Evolutionary conservation across 1,140 invertebrate genomes (phyloP), one percentile per base, ranked within the genome.

Genomic region (Zophobas atratus): DNA sequence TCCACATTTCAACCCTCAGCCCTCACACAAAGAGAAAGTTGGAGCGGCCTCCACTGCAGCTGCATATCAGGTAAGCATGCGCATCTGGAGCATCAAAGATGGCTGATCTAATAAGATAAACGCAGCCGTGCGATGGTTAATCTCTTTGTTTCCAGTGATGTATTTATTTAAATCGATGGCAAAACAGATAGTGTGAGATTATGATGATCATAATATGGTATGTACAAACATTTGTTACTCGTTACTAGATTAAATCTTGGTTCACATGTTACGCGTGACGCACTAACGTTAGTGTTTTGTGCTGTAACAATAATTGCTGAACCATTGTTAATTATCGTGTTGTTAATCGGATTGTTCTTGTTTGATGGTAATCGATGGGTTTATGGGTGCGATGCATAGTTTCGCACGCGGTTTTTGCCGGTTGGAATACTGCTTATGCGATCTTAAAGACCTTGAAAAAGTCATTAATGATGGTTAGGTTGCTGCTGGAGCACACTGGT

Each of bases 61-160:
- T 75, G 72, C 53, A 57, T 41, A 20, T 57, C 39, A 20, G 51
- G 39, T 53, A 55, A 56, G 53, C 53, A 57, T 57, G 72, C 72
- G 72, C 72, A 75, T 43, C 53, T 60, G n/a, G 1, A 41, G 72
- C 55, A 43, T 75, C 72, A 75, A 75, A 75, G 32, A 75, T 75
- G 72, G 72, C 72, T 56, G 72, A 75, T 56, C 55, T 75, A 67
- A 67, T 67, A 43, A 67, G 60, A 67, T 67, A 67, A 67, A 38
- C 60, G 60, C 20, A 67, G 38, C 60, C 2, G 60, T 67, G 39
- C 39, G 35, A 20, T 43, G 41, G 20, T 6, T 20, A 67, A 43
- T 67, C 43, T 41, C 60, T 43, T 67, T 43, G 39, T 67, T 67
- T 67, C 43, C 38, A 39, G 60, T 67, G 60, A 20, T 32, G 39